phyloP scores from a whole-genome alignment of 2,888 invertebrate genomes.

The Platycnemis pennipes region DNA sequence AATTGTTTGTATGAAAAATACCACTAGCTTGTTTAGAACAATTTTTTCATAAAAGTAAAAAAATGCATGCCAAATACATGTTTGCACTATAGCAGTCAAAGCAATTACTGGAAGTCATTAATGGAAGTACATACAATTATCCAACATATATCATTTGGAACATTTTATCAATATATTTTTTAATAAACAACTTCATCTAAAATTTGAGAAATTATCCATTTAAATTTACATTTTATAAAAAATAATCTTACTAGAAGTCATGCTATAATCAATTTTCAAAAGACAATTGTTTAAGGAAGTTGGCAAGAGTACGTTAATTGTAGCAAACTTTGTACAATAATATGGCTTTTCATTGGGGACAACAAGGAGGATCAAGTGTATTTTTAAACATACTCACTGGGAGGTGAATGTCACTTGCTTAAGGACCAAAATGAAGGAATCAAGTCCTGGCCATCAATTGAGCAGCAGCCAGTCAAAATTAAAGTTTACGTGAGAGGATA shows the following conservation, averaged over 20 bases:
- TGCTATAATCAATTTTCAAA: slow-evolving; percentile 67
- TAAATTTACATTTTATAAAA: slow-evolving; percentile 65
- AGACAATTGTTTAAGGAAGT: slow-evolving; percentile 49
- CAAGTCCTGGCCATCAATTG: slow-evolving; percentile 57
- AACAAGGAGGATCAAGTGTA: slow-evolving; percentile 43
- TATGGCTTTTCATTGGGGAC: slow-evolving; percentile 47
- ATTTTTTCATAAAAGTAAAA: slow-evolving; percentile 56
- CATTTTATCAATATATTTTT: slow-evolving; percentile 66
- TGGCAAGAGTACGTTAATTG: slow-evolving; percentile 64
- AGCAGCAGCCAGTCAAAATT: slow-evolving; percentile 56
- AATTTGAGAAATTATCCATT: slow-evolving; percentile 66
- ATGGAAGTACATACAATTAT: slow-evolving; percentile 67
- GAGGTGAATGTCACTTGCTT: slow-evolving; percentile 17
- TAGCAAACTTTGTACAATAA: slow-evolving; percentile 66
- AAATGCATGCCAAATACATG: slow-evolving; percentile 68
- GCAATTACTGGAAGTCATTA: slow-evolving; percentile 66
- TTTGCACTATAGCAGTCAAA: slow-evolving; percentile 67
- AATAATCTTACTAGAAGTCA: slow-evolving; percentile 67
- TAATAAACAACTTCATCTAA: slow-evolving; percentile 67
- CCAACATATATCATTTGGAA: slow-evolving; percentile 67
- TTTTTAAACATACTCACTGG: neutral
- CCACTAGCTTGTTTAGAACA: slow-evolving; percentile 59
- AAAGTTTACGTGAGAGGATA: slow-evolving; percentile 4
- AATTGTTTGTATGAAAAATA: slow-evolving; percentile 60
- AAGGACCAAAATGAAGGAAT: neutral